Evolutionary conservation across 2,888 invertebrate species (phyloP).

Genomic region (Myopa testacea): DNA sequence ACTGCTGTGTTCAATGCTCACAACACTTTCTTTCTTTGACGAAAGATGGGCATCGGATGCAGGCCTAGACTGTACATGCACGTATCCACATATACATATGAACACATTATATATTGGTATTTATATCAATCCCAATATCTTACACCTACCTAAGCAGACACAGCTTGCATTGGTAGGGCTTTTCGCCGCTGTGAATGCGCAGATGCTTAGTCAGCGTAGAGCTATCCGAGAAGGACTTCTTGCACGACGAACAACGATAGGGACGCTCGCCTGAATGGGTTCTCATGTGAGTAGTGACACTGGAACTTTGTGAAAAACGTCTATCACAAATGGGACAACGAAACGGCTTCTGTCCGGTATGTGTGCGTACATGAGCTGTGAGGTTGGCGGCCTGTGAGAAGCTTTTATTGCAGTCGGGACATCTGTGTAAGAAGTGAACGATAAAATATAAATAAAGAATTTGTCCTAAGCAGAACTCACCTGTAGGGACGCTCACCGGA

Average conservation of each 20-base stretch:
- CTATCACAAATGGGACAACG: constrained; percentile 97
- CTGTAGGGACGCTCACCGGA: constrained; percentile 84
- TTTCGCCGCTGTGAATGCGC: constrained; percentile 81
- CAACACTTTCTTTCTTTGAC: too few species aligned
- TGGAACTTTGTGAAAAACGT: constrained; percentile 94
- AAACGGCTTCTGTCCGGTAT: constrained; percentile 98
- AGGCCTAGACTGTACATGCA: too few species aligned
- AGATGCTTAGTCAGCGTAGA: constrained; percentile 98
- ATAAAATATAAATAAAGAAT: background rate
- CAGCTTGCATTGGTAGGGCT: constrained; percentile 97
- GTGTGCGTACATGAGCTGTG: constrained; percentile 90
- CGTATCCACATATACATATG: too few species aligned
- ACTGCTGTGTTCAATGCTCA: background rate
- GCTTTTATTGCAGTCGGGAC: constrained; percentile 94
- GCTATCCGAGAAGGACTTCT: constrained; percentile 98
- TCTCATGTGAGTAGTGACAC: constrained; percentile 98
- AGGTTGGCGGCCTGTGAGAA: constrained; percentile 99
- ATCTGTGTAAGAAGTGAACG: constrained; percentile 62
- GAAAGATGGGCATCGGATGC: too few species aligned
- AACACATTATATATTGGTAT: background rate
- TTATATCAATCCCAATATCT: background rate
- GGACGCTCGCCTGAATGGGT: constrained; percentile 98
- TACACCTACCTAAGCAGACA: constrained; percentile 81
- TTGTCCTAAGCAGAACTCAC: constrained; percentile 53
- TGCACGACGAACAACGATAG: constrained; percentile 94